Conservation (phyloP, 1,140 invertebrate genomes). For the Zaprionus tsacasi region DNA sequence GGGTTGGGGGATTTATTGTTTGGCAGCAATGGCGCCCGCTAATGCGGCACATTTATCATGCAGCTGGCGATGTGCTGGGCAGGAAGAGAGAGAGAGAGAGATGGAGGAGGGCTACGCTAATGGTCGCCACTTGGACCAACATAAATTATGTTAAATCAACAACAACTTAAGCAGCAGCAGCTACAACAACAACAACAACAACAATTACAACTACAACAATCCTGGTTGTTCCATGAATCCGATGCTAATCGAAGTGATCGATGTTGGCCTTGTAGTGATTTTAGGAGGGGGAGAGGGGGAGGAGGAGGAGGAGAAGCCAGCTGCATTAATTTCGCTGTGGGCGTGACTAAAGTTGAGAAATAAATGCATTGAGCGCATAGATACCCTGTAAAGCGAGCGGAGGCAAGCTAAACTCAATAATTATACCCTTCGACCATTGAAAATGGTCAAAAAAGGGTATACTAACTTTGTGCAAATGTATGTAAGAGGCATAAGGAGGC, state of each 20-base stretch:
- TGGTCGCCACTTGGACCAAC: conserved; percentile 75
- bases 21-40: conserved; percentile 59
- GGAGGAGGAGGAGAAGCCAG: neutral
- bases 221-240: neutral
- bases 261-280: neutral
- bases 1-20: conserved; percentile 58
- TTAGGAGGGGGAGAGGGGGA: neutral
- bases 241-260: conserved; percentile 2
- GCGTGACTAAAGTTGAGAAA: no score
- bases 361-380: no score
- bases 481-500: no score
- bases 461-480: no score
- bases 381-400: neutral
- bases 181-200: conserved; percentile 10
- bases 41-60: conserved; percentile 78
- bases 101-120: conserved; percentile 52
- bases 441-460: no score
- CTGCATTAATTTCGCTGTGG: neutral
- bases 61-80: conserved; percentile 24
- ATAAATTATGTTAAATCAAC: conserved; percentile 77
- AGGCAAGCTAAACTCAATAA: neutral
- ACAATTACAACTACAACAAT: neutral
- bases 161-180: conserved; percentile 30
- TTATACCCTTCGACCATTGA: no score
- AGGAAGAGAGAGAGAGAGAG: conserved; percentile 1